A percentile compares a stretch with the other conserved stretches of the same genome.
Conservation (phyloP, 2,797 vertebrate genomes). For the Orientallactaga sibirica region DNA sequence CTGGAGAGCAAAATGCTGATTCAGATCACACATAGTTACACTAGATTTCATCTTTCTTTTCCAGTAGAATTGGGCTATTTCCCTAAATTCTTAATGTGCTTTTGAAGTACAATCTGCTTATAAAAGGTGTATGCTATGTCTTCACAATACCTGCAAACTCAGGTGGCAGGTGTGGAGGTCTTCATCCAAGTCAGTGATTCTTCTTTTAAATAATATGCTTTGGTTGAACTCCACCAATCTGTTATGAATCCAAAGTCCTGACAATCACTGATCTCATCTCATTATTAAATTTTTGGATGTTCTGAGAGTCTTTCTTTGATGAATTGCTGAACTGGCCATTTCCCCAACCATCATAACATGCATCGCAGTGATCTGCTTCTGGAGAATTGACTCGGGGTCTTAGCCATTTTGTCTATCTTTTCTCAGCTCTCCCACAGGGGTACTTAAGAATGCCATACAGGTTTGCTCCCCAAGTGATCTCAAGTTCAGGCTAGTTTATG, state of each 20-base stretch:
- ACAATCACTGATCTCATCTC: not conserved
- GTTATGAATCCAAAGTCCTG: not conserved
- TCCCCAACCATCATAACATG: not conserved
- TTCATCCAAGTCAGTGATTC: not conserved
- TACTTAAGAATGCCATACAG: slow-evolving; percentile 14
- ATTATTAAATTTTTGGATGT: slow-evolving; percentile 3
- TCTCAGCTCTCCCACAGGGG: not conserved
- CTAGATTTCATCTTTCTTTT: not conserved
- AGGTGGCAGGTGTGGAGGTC: not conserved
- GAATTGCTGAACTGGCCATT: slow-evolving; percentile 48
- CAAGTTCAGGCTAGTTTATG: slow-evolving; percentile 39
- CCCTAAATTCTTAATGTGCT: not conserved
- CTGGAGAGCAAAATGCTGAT: slow-evolving; percentile 26
- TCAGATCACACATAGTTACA: not conserved
- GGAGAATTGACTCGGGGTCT: slow-evolving; percentile 36
- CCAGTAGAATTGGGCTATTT: slow-evolving; percentile 11
- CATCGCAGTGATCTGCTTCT: slow-evolving; percentile 9
- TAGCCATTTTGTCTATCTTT: not conserved
- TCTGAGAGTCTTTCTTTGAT: slow-evolving; percentile 21
- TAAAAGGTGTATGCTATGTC: not conserved
- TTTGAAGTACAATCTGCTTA: not conserved
- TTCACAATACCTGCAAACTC: not conserved
- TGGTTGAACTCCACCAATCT: slow-evolving; percentile 30
- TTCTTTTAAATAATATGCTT: slow-evolving; percentile 3
- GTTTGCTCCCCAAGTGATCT: not conserved